Percentiles rank a stretch among this genome's conserved stretches.
Evolutionary conservation across 2,888 invertebrate species (phyloP).

Genomic region (Mythimna impura): DNA sequence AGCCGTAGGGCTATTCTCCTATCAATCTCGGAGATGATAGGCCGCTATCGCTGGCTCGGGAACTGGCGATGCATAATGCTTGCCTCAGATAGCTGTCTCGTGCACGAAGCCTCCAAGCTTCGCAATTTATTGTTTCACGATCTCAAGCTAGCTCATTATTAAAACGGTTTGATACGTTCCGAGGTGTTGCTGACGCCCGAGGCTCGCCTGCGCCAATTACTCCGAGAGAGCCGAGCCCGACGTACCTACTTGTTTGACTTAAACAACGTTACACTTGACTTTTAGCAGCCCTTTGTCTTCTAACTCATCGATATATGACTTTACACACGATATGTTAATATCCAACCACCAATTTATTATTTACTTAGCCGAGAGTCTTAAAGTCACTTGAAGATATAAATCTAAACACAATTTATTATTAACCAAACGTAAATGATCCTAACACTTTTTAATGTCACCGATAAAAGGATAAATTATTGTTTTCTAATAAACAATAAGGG

Average conservation of each 20-base stretch:
- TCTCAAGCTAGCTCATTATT: conserved; percentile 89
- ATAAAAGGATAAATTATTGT: conserved; percentile 74
- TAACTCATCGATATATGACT: conserved; percentile 51
- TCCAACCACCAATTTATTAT: conserved; percentile 28
- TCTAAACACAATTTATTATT: conserved; percentile 45
- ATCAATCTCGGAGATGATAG: conserved; percentile 90
- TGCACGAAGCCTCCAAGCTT: conserved; percentile 90
- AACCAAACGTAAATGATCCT: conserved; percentile 56
- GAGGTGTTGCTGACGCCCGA: conserved; percentile 89
- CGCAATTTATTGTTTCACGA: conserved; percentile 91
- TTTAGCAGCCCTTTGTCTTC: conserved; percentile 79
- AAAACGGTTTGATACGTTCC: conserved; percentile 90
- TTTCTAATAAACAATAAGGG: conserved; percentile 80
- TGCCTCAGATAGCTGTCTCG: conserved; percentile 89
- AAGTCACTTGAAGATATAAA: conserved; percentile 17
- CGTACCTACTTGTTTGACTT: conserved; percentile 84
- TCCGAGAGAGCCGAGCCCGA: conserved; percentile 76
- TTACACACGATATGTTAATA: conserved; percentile 36
- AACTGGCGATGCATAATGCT: conserved; percentile 89
- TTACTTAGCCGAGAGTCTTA: conserved; percentile 28
- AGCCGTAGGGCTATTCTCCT: conserved; percentile 88
- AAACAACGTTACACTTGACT: conserved; percentile 82
- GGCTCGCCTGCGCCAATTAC: conserved; percentile 88
- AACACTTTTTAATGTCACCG: conserved; percentile 58
- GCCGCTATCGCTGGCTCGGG: conserved; percentile 82